These are phyloP conservation scores for Temnothorax longispinosus DNA, from an alignment of 1,140 invertebrate species.

Conservation along the genomic window DNA sequence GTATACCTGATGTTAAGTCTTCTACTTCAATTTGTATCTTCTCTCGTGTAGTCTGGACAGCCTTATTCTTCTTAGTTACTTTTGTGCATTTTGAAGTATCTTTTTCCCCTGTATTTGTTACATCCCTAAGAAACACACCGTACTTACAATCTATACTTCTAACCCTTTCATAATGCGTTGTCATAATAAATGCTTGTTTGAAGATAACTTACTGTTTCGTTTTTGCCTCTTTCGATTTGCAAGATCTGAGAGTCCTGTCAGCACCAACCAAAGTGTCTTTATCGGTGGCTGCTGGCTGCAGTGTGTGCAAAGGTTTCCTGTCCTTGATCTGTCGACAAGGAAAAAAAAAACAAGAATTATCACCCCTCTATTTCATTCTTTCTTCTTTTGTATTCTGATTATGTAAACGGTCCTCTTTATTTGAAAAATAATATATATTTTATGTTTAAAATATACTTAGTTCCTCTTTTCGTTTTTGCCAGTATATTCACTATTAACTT, in stretches of 20 bases:
- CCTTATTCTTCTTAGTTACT: constrained; percentile 84
- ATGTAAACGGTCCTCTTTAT: not conserved
- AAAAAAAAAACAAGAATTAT: constrained; percentile 48
- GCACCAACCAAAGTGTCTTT: constrained; percentile 89
- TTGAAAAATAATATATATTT: not conserved
- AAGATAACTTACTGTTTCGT: constrained; percentile 77
- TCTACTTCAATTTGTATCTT: constrained; percentile 85
- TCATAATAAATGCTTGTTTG: not conserved
- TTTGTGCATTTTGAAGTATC: constrained; percentile 73
- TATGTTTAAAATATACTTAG: not conserved
- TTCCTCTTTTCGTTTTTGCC: not conserved
- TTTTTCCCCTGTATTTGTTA: constrained; percentile 63
- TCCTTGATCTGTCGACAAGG: constrained; percentile 72
- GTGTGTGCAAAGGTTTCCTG: constrained; percentile 87
- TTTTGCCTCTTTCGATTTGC: constrained; percentile 66
- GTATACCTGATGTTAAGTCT: constrained; percentile 87
- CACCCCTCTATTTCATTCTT: not conserved
- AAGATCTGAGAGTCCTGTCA: constrained; percentile 78
- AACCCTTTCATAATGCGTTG: not conserved
- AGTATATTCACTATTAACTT: not conserved
- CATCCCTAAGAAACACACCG: constrained; percentile 67
- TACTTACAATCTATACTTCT: not conserved
- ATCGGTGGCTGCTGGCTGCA: constrained; percentile 88
- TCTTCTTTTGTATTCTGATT: not conserved
- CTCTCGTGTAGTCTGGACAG: constrained; percentile 85